Evolutionary conservation across 2,888 invertebrate genomes (phyloP).

Genomic region (Siphlonurus alternatus): DNA sequence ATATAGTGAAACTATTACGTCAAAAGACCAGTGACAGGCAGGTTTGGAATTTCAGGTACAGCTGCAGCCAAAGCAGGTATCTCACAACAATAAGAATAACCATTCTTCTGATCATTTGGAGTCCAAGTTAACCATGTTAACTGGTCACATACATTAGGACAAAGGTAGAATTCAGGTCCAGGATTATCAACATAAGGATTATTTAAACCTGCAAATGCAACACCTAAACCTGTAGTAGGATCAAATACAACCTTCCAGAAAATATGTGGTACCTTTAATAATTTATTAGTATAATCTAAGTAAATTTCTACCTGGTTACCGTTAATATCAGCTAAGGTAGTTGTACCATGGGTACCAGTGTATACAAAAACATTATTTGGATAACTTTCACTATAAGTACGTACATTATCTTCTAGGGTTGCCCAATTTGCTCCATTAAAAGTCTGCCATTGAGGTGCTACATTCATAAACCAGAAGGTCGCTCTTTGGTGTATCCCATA

Average conservation of each 20-base stretch:
- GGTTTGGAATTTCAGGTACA: conserved; percentile 14
- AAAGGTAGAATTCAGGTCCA: conserved; percentile 11
- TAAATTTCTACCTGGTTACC: conserved; percentile 18
- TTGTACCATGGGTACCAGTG: conserved; percentile 24
- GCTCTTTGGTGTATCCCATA: conserved; percentile 38
- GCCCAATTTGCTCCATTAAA: conserved; percentile 43
- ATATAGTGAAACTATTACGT: no score
- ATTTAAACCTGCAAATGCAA: conserved; percentile 18
- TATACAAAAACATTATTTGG: conserved; percentile 22
- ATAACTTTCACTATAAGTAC: conserved; percentile 26
- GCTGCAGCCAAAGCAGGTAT: conserved; percentile 12
- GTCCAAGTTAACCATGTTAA: conserved; percentile 15
- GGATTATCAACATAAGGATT: conserved; percentile 16
- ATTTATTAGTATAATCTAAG: conserved; percentile 23
- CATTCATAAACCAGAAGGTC: no score
- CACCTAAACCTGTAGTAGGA: conserved; percentile 13
- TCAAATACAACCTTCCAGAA: conserved; percentile 13
- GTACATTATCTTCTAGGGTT: conserved; percentile 29
- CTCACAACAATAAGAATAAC: conserved; percentile 15
- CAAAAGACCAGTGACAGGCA: conserved; percentile 9
- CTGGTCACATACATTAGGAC: conserved; percentile 15
- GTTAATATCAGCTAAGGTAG: conserved; percentile 19
- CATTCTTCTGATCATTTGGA: background rate
- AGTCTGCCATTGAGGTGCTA: no score
- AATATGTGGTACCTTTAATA: conserved; percentile 25